phyloP scores from a whole-genome alignment of 2,888 invertebrate species.

The Zhengitettix transpicula region DNA sequence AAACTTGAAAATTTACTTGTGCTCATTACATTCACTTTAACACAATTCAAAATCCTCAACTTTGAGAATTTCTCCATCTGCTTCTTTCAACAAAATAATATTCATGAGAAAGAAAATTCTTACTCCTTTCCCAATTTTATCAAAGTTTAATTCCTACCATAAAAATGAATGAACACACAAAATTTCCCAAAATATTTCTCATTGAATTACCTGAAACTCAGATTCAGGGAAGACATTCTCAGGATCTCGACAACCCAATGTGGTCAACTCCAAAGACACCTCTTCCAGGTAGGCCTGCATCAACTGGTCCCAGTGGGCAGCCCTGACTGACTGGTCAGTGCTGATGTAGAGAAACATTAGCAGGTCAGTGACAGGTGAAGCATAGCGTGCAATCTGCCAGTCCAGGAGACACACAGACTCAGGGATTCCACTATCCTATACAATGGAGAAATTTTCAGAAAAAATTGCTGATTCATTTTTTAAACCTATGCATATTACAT shows the following conservation, averaged over 20 bases:
- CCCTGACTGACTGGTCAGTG: background rate
- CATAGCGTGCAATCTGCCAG: slow-evolving; percentile 2
- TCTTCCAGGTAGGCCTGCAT: slow-evolving; percentile 1
- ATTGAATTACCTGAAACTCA: background rate
- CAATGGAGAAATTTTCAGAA: background rate
- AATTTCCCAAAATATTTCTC: no score
- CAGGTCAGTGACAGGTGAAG: slow-evolving; percentile 4
- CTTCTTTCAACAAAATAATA: no score
- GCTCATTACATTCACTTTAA: no score
- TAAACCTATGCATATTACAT: background rate
- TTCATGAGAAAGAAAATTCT: no score
- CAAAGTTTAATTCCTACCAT: no score
- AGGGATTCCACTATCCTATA: slow-evolving; percentile 9
- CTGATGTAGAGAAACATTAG: slow-evolving; percentile 3
- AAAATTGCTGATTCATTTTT: background rate
- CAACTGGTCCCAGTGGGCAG: background rate
- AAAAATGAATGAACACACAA: no score
- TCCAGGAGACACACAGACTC: slow-evolving; percentile 7
- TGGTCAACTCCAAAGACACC: background rate
- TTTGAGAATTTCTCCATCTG: no score
- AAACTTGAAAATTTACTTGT: no score
- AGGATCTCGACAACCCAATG: background rate
- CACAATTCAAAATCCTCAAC: no score
- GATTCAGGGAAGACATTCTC: slow-evolving; percentile 1
- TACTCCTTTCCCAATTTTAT: no score